Conservation (phyloP, 2,113 vertebrate species). For the Dicerorhinus sumatrensis region DNA sequence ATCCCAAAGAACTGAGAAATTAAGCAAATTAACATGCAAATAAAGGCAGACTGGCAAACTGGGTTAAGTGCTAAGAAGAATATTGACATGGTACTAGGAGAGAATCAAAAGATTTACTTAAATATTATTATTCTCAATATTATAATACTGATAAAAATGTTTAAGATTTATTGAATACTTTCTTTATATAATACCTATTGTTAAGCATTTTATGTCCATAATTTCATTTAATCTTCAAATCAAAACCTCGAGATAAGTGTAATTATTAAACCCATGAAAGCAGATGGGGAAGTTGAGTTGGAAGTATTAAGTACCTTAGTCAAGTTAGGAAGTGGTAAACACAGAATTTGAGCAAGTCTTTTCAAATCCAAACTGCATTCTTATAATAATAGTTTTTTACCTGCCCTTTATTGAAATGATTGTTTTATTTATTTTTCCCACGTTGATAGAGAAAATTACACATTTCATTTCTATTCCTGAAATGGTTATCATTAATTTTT, state of each 20-base stretch:
- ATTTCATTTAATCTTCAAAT: constrained; percentile 24
- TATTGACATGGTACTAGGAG: neutral
- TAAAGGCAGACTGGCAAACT: neutral
- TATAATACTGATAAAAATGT: neutral
- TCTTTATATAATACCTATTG: neutral
- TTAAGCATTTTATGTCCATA: neutral
- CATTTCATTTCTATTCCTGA: neutral
- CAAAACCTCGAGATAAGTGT: neutral
- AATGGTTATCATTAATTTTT: neutral
- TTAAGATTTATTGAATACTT: neutral
- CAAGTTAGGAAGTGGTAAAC: neutral
- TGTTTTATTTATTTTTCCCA: neutral
- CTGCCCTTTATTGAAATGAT: neutral
- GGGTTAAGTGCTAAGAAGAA: neutral
- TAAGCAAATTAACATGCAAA: neutral
- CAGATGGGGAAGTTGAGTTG: neutral
- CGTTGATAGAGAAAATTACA: neutral
- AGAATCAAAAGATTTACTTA: neutral
- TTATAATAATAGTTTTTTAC: neutral
- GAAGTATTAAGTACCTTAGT: neutral
- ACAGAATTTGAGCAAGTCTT: neutral
- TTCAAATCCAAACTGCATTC: neutral
- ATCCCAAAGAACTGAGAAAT: neutral
- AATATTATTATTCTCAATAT: neutral
- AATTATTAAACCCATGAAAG: neutral